Conservation (phyloP, 2,888 invertebrate species). For the Cerastis rubricosa region DNA sequence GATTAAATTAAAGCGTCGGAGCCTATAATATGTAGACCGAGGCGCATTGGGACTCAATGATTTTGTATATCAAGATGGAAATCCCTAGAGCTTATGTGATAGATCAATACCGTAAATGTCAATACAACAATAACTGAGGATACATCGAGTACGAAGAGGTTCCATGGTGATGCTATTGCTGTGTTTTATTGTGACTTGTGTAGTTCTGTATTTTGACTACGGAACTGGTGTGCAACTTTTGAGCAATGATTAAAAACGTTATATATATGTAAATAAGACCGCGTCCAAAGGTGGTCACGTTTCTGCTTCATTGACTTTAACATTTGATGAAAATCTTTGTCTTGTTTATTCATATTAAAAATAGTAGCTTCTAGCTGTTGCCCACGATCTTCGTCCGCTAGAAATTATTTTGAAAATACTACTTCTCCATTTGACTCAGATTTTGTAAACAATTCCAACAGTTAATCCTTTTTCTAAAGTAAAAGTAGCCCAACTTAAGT, state of each 20-base stretch:
- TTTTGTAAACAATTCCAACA: background rate
- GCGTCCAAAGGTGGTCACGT: background rate
- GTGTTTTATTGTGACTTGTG: background rate
- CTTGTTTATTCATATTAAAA: background rate
- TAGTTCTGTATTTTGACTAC: background rate
- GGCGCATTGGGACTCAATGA: conserved; percentile 22
- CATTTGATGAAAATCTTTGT: background rate
- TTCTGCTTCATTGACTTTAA: background rate
- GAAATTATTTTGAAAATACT: too few relatives aligned
- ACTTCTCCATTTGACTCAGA: too few relatives aligned
- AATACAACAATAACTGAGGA: conserved; percentile 55
- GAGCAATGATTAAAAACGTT: background rate
- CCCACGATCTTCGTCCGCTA: background rate
- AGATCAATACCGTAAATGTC: conserved; percentile 51
- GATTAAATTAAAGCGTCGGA: conserved; percentile 16
- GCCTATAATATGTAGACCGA: conserved; percentile 8
- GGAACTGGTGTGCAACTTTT: background rate
- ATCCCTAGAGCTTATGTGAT: conserved; percentile 44
- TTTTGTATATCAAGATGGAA: conserved; percentile 45
- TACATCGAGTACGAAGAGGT: conserved; percentile 45
- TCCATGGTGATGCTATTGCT: conserved; percentile 11
- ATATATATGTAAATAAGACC: background rate
- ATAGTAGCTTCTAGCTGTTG: background rate
- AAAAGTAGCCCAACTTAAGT: background rate
- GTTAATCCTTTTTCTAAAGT: background rate